Base-by-base conservation (phyloP, 2,113 vertebrate species). In the Campylorhamphus procurvoides region DNA sequence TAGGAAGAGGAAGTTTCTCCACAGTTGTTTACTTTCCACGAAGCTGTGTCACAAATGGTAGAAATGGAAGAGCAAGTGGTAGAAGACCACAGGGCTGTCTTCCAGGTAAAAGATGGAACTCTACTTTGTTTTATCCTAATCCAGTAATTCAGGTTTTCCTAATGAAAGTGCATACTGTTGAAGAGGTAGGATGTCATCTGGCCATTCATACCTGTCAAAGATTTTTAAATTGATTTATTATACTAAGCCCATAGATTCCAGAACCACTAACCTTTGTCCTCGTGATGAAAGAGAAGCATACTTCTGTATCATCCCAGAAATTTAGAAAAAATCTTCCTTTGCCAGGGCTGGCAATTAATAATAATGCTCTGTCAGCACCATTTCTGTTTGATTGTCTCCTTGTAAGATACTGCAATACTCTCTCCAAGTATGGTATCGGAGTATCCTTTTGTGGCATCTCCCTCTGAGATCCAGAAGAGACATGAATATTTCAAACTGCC, bases 31-130 rank as follows among this genome's bases (percentile, higher is more conserved):
- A 99, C 98, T 94, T 99, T 99, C 96, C 99, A 99, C 9, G 99
- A 99, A 98, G 99, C 99, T 27, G 99, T 99, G 33, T 99, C 99
- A 66, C 99, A 99, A 92, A 98, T 99, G 98, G 99, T 99, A 62
- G 99, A 99, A 98, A 99, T 99, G 99, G 99, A 99, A 97, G 99
- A 99, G 82, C 99, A 99, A 97, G 98, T 99, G 60, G 98, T 99
- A 96, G 99, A 99, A 98, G 99, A 99, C 95, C 99, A 99, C 97
- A 98, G 99, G 77, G 98, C 98, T 23, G 99, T 99, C 49, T 99
- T 99, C 96, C 99, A 99, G 99, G 99, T 99, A 97, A 94, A 96
- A 77, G 18, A 87, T 25, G 19, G 27, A 78, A 15, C 17, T 88
- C 17, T 16, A 2, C 6, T 82, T 89, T 18, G 12, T 69, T 95